Conservation (phyloP, 1,140 invertebrate genomes). For the Hylaeus volcanicus region DNA sequence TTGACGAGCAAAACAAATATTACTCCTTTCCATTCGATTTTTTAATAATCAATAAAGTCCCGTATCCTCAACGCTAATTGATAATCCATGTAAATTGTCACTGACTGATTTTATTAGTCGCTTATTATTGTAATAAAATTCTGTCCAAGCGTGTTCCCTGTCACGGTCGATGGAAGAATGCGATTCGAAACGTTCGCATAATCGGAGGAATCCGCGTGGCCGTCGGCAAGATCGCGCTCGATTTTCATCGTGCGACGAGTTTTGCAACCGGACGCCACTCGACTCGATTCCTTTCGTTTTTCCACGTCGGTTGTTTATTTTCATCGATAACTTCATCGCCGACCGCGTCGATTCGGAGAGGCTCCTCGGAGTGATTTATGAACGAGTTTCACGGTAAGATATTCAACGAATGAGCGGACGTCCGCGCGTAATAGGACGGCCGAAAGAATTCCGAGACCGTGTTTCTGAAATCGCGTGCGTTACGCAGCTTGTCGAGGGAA, state of each 20-base stretch:
- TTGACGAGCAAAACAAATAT: too few relatives aligned
- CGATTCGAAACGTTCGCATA: slow-evolving; percentile 50
- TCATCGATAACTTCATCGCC: slow-evolving; percentile 36
- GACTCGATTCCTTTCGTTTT: slow-evolving; percentile 2
- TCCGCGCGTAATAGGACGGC: neutral
- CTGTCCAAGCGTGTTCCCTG: too few relatives aligned
- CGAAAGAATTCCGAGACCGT: neutral
- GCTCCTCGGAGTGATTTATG: neutral
- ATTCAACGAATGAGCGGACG: neutral
- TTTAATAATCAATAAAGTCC: too few relatives aligned
- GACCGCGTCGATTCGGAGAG: neutral
- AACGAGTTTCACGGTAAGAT: neutral
- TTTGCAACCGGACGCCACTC: slow-evolving; percentile 22
- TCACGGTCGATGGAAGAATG: slow-evolving; percentile 14
- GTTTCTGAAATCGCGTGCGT: neutral
- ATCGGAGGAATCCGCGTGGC: slow-evolving; percentile 40
- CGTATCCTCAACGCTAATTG: too few relatives aligned
- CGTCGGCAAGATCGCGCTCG: slow-evolving; percentile 1
- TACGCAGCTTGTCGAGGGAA: neutral
- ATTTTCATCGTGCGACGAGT: slow-evolving; percentile 20
- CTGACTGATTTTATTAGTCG: too few relatives aligned
- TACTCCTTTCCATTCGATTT: too few relatives aligned
- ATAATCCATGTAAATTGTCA: too few relatives aligned
- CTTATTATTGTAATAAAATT: too few relatives aligned
- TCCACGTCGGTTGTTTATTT: slow-evolving; percentile 32